These are phyloP conservation scores for Ormia ochracea DNA, from an alignment of 2,888 invertebrate genomes.

Conservation along the genomic window DNA sequence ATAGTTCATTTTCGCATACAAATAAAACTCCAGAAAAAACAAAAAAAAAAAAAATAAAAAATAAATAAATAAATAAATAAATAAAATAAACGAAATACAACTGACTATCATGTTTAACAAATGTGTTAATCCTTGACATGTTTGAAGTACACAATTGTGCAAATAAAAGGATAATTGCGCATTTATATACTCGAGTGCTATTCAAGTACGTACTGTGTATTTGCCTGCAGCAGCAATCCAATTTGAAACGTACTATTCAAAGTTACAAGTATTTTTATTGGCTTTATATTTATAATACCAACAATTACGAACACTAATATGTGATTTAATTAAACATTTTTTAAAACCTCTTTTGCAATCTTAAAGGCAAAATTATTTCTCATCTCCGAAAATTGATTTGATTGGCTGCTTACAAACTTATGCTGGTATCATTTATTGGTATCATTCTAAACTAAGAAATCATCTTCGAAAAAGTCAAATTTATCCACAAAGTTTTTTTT, in stretches of 20 bases:
- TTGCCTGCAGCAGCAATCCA: not conserved
- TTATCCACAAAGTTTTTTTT: constrained; percentile 7
- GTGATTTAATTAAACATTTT: not conserved
- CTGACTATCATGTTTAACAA: constrained; percentile 11
- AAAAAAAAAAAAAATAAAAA: not conserved
- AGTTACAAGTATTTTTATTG: not conserved
- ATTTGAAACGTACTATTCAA: not conserved
- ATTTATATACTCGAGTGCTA: too few species aligned
- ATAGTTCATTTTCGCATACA: not conserved
- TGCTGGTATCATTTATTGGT: not conserved
- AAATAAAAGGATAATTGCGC: not conserved
- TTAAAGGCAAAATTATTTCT: not conserved
- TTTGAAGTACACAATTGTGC: not conserved
- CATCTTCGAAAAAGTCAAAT: not conserved
- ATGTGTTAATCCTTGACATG: constrained; percentile 33
- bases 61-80: not conserved
- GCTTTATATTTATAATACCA: not conserved
- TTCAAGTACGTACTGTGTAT: not conserved
- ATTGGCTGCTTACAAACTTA: not conserved
- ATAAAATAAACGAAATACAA: not conserved
- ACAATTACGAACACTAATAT: not conserved
- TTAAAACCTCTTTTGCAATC: not conserved
- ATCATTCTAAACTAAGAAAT: constrained; percentile 12
- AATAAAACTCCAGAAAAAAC: not conserved
- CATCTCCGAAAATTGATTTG: not conserved